These are phyloP conservation scores for Aviceda subcristata DNA, from an alignment of 2,113 vertebrate species.

Conservation along the genomic window DNA sequence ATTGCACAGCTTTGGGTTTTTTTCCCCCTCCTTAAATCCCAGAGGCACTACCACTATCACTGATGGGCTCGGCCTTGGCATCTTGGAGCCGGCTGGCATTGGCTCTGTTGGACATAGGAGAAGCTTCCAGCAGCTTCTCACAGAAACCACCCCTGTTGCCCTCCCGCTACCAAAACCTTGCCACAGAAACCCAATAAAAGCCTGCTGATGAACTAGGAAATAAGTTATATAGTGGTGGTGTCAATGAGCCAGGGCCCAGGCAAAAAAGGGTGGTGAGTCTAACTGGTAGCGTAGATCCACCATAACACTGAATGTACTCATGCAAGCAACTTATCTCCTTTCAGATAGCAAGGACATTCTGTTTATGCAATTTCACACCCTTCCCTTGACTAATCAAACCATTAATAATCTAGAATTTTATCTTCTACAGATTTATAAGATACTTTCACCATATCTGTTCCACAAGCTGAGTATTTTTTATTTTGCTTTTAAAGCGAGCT, in stretches of 20 bases:
- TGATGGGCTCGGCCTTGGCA: not conserved
- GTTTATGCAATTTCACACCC: not conserved
- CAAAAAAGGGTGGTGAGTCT: not conserved
- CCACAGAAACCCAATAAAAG: not conserved
- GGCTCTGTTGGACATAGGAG: not conserved
- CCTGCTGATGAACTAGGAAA: not conserved
- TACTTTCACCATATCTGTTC: not conserved
- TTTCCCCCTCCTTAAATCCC: not conserved
- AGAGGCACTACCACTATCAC: accelerated
- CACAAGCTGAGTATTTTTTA: not conserved
- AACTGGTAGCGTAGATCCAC: not conserved
- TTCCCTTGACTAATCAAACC: not conserved
- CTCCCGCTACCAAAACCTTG: not conserved
- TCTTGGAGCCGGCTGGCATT: not conserved
- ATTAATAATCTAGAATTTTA: not conserved
- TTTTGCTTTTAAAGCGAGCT: not conserved
- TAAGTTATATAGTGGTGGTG: not conserved
- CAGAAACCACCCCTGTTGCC: not conserved
- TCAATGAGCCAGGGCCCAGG: not conserved
- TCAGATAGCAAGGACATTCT: not conserved
- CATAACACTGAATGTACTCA: not conserved
- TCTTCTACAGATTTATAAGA: not conserved
- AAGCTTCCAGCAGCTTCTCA: not conserved
- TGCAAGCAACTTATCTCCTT: not conserved
- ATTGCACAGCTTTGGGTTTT: not conserved